phyloP scores from a whole-genome alignment of 2,113 vertebrate genomes.

The Paedocypris sp. region DNA sequence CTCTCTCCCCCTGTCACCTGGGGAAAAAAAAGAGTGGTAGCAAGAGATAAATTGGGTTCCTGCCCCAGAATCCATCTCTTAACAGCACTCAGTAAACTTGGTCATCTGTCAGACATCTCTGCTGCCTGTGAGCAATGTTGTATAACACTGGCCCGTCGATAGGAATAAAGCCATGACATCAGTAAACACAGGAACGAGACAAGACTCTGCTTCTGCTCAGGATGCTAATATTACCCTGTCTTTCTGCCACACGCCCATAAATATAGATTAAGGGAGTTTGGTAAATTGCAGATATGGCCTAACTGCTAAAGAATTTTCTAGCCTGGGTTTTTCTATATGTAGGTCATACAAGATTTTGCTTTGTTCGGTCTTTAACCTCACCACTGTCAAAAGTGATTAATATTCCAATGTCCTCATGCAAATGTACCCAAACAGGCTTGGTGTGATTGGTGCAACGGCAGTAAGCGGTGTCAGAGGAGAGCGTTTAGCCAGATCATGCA shows the following conservation, averaged over 20 bases:
- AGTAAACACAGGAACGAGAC: background rate
- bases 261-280: background rate
- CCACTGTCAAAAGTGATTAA: constrained; percentile 60
- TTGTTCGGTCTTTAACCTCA: constrained; percentile 43
- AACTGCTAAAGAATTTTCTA: constrained; percentile 36
- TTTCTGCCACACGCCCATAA: background rate
- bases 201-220: background rate
- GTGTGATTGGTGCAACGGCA: constrained; percentile 41
- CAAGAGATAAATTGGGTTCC: constrained; percentile 52
- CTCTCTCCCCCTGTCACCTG: constrained; percentile 32
- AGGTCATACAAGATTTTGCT: constrained; percentile 49
- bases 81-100: constrained; percentile 50
- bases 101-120: constrained; percentile 35
- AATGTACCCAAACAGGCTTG: constrained; percentile 48
- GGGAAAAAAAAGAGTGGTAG: constrained; percentile 18
- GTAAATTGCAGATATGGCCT: background rate
- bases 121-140: constrained; percentile 37
- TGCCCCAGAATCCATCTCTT: constrained; percentile 50
- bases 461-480: constrained; percentile 49
- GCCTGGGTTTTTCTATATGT: constrained; percentile 42
- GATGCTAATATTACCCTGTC: background rate
- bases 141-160: constrained; percentile 24
- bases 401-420: constrained; percentile 58
- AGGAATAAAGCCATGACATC: background rate
- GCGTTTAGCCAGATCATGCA: constrained; percentile 55